Conservation (phyloP, 2,113 vertebrate species). For the Alaudala cheleensis region DNA sequence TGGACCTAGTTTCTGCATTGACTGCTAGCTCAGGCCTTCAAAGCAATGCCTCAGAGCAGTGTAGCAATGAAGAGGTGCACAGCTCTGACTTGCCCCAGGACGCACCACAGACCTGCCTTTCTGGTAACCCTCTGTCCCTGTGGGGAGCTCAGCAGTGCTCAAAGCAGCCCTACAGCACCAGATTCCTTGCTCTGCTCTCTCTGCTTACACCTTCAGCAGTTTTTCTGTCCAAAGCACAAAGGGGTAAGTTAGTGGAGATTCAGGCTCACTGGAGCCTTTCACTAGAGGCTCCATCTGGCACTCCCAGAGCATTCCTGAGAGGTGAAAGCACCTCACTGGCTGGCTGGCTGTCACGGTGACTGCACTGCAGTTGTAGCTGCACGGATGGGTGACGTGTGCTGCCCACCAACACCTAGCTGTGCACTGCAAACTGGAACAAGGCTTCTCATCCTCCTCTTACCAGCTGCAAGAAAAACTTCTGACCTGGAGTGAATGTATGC, state of each 20-base stretch:
- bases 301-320: slow-evolving; percentile 36
- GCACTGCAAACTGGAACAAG: neutral
- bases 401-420: neutral
- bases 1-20: neutral
- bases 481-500: neutral
- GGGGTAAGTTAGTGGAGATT: neutral
- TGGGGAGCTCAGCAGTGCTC: neutral
- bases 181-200: neutral
- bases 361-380: neutral
- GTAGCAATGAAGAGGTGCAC: fast-evolving
- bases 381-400: neutral
- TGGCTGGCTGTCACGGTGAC: neutral
- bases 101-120: neutral
- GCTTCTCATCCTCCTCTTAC: neutral
- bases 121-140: neutral
- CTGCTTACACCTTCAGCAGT: neutral
- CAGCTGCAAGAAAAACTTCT: neutral
- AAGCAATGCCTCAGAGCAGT: neutral
- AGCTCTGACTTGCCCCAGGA: neutral
- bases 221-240: neutral
- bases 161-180: neutral
- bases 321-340: slow-evolving; percentile 22
- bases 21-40: neutral
- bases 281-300: neutral
- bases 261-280: neutral